Base-by-base conservation (phyloP, 2,888 invertebrate genomes). In the Carpatolechia fugitivella region DNA sequence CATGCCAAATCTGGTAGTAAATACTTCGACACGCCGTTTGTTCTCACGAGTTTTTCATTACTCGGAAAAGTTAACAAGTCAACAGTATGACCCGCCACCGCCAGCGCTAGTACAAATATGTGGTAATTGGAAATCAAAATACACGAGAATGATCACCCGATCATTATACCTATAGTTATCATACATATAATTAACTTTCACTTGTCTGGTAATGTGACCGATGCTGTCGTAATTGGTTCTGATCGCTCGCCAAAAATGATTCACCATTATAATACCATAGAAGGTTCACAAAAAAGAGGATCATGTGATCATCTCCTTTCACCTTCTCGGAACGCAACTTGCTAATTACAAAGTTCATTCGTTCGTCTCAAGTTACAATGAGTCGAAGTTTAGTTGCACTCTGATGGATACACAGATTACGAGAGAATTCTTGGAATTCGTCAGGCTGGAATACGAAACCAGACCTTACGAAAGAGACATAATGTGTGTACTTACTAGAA, bases 1-100 rank as follows among this genome's bases (percentile, higher is more conserved):
- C 81, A 84, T 76, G 73, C 84, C 81, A 80, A 86, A 85, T 74
- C 76, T 82, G 78, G 80, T 78, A 76, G 79, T 82, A 80, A 85
- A 82, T 78, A 75, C 78, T 74, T 72, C 68, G 69, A 76, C 74
- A 78, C 75, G 70, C 61, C 62, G 69, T 74, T 72, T 73, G 66
- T 72, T 79, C 72, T 75, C 75, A 72, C 74, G 65, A 68, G 58
- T 67, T 80, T 74, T 79, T 71, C 69, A 57, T 66, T 52, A 60
- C n/a, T n/a, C n/a, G n/a, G n/a, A n/a, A 55, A 51, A 59, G 55
- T 63, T 64, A 56, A 61, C 68, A 58, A 58, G 59, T 47, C 55
- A 13, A 53, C 14, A 30, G 41, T 35, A 44, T 40, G 24, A 38
- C 52, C 59, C 60, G 57, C 47, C 51, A 52, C 20, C 59, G 47